Base-by-base conservation (phyloP, 2,888 invertebrate genomes). In the Andrena trimmerana region DNA sequence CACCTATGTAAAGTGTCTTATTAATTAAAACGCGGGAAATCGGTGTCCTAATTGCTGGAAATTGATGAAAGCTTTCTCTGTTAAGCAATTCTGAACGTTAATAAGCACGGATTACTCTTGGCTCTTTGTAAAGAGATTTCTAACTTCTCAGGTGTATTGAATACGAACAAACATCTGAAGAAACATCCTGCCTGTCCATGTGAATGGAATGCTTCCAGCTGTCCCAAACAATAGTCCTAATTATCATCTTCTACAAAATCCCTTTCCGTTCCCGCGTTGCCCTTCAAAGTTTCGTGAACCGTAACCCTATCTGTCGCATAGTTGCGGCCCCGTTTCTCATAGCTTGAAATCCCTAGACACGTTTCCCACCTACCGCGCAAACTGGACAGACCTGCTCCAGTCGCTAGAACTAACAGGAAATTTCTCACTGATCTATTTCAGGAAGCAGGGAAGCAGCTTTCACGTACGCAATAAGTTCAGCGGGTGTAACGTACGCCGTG, bases 401-500 rank as follows among this genome's bases (percentile, higher is more conserved):
- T 48, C 57, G 62, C 29, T 63, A 70, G 73, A 82, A 59, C 82
- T 83, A 77, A 83, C 82, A 78, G 82, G 83, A 83, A 83, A 83
- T 82, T 78, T 82, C 72, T 84, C 70, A 65, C 81, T 78, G 85
- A 81, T 84, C 84, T 83, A 87, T 94, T 94, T 52, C 95, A 98
- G 99, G 97, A 85, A 98, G 97, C 86, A 96, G 97, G 88, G 99
- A 99, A 94, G 98, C 99, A 3, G 99, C 99, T 60, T 99, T 97
- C 94, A 97, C 98, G 1, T 98, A 99, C 94, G 99, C 99, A 72
- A 97, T 99, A 92, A 97, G 97, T 83, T 97, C 98, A 70, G 99
- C 99, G 0, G 99, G 98, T 20, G 98, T 98, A 69, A 97, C 98
- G 74, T 98, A 98, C 93, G 97, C 98, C 67, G 96, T 99, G 79